Conservation (phyloP, 2,888 invertebrate genomes). For the Corythucha ciliata region DNA sequence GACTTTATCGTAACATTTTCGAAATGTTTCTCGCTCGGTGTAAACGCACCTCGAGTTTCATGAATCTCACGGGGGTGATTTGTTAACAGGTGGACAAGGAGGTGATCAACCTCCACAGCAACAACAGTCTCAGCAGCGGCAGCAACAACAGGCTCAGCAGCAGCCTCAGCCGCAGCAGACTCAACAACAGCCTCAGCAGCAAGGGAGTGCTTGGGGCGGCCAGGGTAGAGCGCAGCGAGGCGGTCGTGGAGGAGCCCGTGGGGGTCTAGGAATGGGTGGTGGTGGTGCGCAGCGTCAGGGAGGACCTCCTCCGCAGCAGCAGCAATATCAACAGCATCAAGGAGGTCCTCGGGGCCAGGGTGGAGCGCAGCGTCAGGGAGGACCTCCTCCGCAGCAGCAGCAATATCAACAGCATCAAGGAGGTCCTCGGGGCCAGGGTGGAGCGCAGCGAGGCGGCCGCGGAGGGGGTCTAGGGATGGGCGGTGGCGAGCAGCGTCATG, state of each 20-base stretch:
- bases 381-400: conserved; percentile 22
- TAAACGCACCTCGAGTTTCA: too few species aligned
- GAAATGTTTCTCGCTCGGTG: too few species aligned
- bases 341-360: conserved; percentile 9
- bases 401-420: conserved; percentile 22
- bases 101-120: not conserved
- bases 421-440: conserved; percentile 8
- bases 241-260: not conserved
- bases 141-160: conserved; percentile 9
- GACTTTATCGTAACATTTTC: too few species aligned
- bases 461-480: too few species aligned
- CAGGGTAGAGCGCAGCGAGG: conserved; percentile 1
- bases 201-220: not conserved
- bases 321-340: conserved; percentile 23
- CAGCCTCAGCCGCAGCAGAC: conserved; percentile 23
- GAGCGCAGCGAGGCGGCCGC: too few species aligned
- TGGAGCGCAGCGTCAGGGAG: not conserved
- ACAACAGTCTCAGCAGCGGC: conserved; percentile 7
- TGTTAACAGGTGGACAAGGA: not conserved
- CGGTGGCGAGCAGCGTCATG: not conserved
- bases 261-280: not conserved
- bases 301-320: conserved; percentile 20
- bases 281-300: not conserved
- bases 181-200: conserved; percentile 21
- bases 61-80: too few species aligned